phyloP scores from a whole-genome alignment of 2,888 invertebrate genomes.

The Ichneumon xanthorius region DNA sequence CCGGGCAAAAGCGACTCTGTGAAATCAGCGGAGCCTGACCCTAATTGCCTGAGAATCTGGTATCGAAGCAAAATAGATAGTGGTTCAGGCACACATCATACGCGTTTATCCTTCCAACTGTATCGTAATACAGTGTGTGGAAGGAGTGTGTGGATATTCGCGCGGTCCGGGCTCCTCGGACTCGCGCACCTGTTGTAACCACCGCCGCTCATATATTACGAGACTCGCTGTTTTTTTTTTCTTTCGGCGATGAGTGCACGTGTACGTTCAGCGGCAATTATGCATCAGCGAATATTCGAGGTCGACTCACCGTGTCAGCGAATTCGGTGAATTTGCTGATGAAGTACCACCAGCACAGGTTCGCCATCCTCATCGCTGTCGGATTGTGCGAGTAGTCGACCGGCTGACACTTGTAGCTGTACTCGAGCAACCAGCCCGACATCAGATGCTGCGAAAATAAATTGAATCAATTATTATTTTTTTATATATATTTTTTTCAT shows the following conservation, averaged over 20 bases:
- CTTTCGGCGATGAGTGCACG: background rate
- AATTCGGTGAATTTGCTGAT: slow-evolving; percentile 95
- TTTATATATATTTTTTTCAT: background rate
- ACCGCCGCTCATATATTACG: slow-evolving; percentile 9
- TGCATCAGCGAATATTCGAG: slow-evolving; percentile 19
- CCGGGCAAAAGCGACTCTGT: slow-evolving; percentile 11
- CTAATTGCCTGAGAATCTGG: slow-evolving; percentile 27
- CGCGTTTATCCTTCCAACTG: background rate
- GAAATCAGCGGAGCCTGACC: slow-evolving; percentile 14
- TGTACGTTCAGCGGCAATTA: slow-evolving; percentile 5
- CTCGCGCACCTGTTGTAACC: background rate
- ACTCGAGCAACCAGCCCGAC: slow-evolving; percentile 97
- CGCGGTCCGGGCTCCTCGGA: background rate
- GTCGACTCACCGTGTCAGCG: slow-evolving; percentile 90
- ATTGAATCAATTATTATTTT: slow-evolving; percentile 26
- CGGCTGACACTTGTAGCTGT: slow-evolving; percentile 96
- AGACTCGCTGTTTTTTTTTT: background rate
- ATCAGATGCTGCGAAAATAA: slow-evolving; percentile 91
- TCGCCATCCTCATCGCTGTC: slow-evolving; percentile 90
- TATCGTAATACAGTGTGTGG: slow-evolving; percentile 17
- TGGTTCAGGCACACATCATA: background rate
- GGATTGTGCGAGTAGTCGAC: slow-evolving; percentile 96
- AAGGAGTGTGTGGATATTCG: slow-evolving; percentile 21
- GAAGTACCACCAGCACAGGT: slow-evolving; percentile 95
- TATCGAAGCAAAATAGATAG: slow-evolving; percentile 20